Conservation (phyloP, 2,113 vertebrate genomes). For the Astur gentilis region DNA sequence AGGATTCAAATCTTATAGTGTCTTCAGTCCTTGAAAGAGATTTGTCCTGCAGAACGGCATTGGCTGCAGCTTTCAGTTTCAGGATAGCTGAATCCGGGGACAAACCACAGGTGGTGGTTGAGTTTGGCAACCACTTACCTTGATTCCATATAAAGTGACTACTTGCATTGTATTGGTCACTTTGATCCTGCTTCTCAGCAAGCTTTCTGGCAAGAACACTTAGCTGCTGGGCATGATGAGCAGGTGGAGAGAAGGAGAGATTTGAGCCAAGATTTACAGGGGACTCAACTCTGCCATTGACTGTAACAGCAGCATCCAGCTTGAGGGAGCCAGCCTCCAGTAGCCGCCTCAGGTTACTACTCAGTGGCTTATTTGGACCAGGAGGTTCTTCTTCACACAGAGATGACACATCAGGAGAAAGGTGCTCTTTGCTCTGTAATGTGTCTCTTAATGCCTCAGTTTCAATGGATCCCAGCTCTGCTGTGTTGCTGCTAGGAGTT, state of each 20-base stretch:
- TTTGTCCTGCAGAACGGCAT: conserved; percentile 96
- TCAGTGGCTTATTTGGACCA: conserved; percentile 88
- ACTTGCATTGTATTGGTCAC: conserved; percentile 78
- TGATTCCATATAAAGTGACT: conserved; percentile 92
- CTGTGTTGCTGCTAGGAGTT: conserved; percentile 87
- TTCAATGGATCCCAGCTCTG: conserved; percentile 85
- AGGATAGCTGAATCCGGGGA: conserved; percentile 97
- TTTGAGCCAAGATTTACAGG: conserved; percentile 79
- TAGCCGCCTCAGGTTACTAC: conserved; percentile 92
- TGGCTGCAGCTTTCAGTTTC: conserved; percentile 96
- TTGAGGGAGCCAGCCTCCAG: conserved; percentile 93
- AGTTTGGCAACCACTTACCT: conserved; percentile 91
- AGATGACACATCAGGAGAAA: conserved; percentile 88
- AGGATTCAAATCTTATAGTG: conserved; percentile 90
- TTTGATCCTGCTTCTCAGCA: conserved; percentile 85
- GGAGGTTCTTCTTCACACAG: conserved; percentile 86
- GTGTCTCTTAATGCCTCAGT: conserved; percentile 77
- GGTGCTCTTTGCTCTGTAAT: conserved; percentile 82
- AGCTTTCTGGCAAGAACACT: conserved; percentile 94
- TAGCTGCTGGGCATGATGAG: conserved; percentile 94
- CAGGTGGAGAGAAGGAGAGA: conserved; percentile 87
- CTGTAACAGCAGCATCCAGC: conserved; percentile 78
- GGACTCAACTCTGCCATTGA: conserved; percentile 82
- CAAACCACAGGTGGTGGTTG: conserved; percentile 83
- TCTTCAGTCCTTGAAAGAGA: conserved; percentile 85